phyloP scores from a whole-genome alignment of 2,797 vertebrate species.

The Anomalospiza imberbis region DNA sequence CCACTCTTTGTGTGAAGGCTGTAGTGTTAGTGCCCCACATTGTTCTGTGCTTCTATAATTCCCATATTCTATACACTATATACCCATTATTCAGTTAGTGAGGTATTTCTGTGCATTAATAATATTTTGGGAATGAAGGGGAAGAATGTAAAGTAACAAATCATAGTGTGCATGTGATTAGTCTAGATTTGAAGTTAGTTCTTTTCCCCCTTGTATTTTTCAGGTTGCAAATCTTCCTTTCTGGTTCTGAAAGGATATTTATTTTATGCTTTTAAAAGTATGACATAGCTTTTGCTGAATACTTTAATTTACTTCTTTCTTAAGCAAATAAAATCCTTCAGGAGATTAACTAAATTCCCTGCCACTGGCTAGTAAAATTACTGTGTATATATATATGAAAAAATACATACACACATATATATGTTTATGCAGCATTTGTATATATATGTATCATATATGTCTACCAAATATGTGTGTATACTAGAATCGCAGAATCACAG shows the following conservation, averaged over 20 bases:
- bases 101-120: conserved; percentile 68
- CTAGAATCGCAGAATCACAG: neutral
- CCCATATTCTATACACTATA: conserved; percentile 50
- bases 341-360: neutral
- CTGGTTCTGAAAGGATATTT: neutral
- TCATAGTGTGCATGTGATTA: neutral
- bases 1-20: neutral
- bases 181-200: neutral
- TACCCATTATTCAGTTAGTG: conserved; percentile 27
- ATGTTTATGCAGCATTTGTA: neutral
- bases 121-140: conserved; percentile 26
- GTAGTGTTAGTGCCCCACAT: neutral
- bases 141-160: neutral
- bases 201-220: neutral
- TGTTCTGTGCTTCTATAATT: conserved; percentile 24
- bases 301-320: neutral
- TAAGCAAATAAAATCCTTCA: neutral
- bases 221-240: neutral
- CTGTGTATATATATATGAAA: neutral
- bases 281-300: neutral
- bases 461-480: no score
- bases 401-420: neutral
- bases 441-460: neutral
- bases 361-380: neutral
- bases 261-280: neutral